phyloP scores from a whole-genome alignment of 2,888 invertebrate species.

The Standfussiana lucernea region DNA sequence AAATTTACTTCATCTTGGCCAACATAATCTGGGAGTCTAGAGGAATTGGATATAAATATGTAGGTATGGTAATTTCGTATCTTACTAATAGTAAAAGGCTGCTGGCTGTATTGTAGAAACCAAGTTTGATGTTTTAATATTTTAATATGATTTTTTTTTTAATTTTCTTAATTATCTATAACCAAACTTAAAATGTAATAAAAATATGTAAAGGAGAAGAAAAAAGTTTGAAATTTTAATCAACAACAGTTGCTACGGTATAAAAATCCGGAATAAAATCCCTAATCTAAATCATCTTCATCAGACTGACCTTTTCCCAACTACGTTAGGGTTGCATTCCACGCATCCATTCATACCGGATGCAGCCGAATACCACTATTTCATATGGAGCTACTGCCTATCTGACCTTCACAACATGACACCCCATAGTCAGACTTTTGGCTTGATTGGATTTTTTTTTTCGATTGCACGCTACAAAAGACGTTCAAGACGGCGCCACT shows the following conservation, averaged over 20 bases:
- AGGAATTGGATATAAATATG: too few relatives aligned
- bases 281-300: background rate
- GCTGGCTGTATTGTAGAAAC: too few relatives aligned
- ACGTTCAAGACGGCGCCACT: slow-evolving; percentile 5
- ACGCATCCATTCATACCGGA: background rate
- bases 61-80: background rate
- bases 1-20: background rate
- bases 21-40: background rate
- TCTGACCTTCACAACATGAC: background rate
- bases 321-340: background rate
- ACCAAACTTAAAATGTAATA: too few relatives aligned
- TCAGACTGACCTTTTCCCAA: background rate
- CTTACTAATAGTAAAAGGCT: background rate
- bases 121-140: too few relatives aligned
- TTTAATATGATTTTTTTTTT: too few relatives aligned
- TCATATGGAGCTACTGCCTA: background rate
- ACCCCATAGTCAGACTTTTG: background rate
- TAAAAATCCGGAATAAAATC: background rate
- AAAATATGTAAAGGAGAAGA: too few relatives aligned
- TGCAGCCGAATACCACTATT: background rate
- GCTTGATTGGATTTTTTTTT: too few relatives aligned
- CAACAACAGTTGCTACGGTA: background rate
- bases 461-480: background rate
- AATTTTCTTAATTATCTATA: too few relatives aligned
- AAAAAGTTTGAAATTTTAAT: too few relatives aligned